phyloP scores from a whole-genome alignment of 2,888 invertebrate species.

The Zaprionus bogoriensis region DNA sequence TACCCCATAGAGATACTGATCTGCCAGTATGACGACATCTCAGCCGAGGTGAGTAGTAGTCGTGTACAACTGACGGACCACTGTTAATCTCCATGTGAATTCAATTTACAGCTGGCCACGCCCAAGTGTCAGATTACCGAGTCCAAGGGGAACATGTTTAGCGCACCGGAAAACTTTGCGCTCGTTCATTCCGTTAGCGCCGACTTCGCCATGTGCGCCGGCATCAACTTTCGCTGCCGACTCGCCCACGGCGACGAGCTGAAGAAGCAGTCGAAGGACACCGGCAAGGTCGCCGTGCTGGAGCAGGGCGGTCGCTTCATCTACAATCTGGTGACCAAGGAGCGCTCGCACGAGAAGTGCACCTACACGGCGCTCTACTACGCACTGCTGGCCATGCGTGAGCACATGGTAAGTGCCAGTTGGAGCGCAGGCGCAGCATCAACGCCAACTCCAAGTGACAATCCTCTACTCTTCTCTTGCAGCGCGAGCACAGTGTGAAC shows the following conservation, averaged over 20 bases:
- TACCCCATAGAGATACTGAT: slow-evolving; percentile 74
- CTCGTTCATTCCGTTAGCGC: slow-evolving; percentile 85
- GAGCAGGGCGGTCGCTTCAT: slow-evolving; percentile 83
- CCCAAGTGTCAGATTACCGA: slow-evolving; percentile 81
- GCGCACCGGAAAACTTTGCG: slow-evolving; percentile 83
- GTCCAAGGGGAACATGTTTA: slow-evolving; percentile 84
- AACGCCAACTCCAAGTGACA: not conserved
- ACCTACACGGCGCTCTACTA: slow-evolving; percentile 83
- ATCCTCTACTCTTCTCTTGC: not conserved
- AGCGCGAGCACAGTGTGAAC: slow-evolving; percentile 83
- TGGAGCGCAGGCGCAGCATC: not conserved
- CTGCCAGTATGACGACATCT: slow-evolving; percentile 68
- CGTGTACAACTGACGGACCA: not conserved
- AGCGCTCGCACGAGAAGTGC: slow-evolving; percentile 84
- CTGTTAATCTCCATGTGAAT: not conserved
- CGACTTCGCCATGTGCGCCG: slow-evolving; percentile 85
- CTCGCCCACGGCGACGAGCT: slow-evolving; percentile 77
- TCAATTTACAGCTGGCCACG: slow-evolving; percentile 48
- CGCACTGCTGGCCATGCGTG: slow-evolving; percentile 81
- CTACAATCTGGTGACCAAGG: slow-evolving; percentile 86
- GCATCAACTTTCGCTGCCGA: slow-evolving; percentile 83
- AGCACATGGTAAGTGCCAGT: slow-evolving; percentile 78
- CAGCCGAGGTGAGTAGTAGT: slow-evolving; percentile 55
- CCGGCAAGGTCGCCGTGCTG: slow-evolving; percentile 84
- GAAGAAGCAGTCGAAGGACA: slow-evolving; percentile 75